These are phyloP conservation scores for Myripristis jacobus DNA, from an alignment of 2,797 vertebrate species.

Conservation along the genomic window DNA sequence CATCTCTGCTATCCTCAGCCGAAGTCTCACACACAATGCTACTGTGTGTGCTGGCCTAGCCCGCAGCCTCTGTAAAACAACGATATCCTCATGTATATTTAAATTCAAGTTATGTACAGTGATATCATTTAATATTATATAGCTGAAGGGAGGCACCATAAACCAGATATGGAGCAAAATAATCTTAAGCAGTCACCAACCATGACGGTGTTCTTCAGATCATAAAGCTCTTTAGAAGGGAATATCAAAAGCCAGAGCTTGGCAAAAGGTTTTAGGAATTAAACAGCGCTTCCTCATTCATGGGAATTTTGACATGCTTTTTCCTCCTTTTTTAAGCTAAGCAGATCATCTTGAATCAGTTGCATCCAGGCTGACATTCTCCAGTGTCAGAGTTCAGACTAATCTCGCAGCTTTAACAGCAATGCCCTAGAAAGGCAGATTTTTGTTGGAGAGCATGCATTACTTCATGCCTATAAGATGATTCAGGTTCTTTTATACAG, in stretches of 20 bases:
- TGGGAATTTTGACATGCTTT: conserved; percentile 12
- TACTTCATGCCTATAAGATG: conserved; percentile 6
- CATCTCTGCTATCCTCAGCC: conserved; percentile 53
- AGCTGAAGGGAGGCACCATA: conserved; percentile 24
- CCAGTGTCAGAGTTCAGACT: conserved; percentile 37
- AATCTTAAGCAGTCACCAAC: conserved; percentile 6
- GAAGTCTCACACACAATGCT: conserved; percentile 41
- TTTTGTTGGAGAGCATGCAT: conserved; percentile 20
- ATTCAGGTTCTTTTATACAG: conserved; percentile 9
- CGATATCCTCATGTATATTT: conserved; percentile 41
- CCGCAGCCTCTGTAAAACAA: conserved; percentile 38
- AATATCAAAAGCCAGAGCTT: conserved; percentile 27
- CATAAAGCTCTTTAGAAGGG: conserved; percentile 13
- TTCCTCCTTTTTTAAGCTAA: conserved; percentile 30
- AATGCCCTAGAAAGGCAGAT: conserved; percentile 29
- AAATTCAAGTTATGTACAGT: conserved; percentile 43
- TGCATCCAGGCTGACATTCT: conserved; percentile 34
- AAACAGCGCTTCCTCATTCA: conserved; percentile 1
- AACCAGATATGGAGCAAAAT: conserved; percentile 32
- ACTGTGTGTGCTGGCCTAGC: conserved; percentile 43
- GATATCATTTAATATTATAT: conserved; percentile 14
- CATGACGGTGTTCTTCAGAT: conserved; percentile 14
- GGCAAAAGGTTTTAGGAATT: conserved; percentile 31
- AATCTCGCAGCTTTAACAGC: conserved; percentile 40
- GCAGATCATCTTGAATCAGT: conserved; percentile 43